These are phyloP conservation scores for Bos taurus DNA, from an alignment of 2,113 vertebrate genomes.

Conservation along the genomic window ARS-UCD2.0 NC_037337.1:71090501-71091000, in stretches of 20 bases:
- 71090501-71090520: background rate
- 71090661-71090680: background rate
- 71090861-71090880: conserved; percentile 83
- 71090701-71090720: conserved; percentile 20
- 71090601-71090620: conserved; percentile 13
- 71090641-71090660: conserved; percentile 15
- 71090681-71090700: background rate
- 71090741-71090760: conserved; percentile 46
- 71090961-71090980: conserved; percentile 78
- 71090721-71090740: conserved; percentile 56
- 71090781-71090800: conserved; percentile 58
- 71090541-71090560: background rate
- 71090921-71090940: conserved; percentile 74
- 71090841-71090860: conserved; percentile 73
- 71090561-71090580: background rate
- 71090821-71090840: conserved; percentile 77
- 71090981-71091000: conserved; percentile 70
- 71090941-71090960: conserved; percentile 46
- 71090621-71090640: background rate
- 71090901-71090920: conserved; percentile 76
- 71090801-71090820: conserved; percentile 70
- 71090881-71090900: conserved; percentile 77
- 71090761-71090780: conserved; percentile 62
- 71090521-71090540: background rate
- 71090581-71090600: background rate